Evolutionary conservation across 1,140 invertebrate species (phyloP).

Genomic region (Bilobella aurantiaca): DNA sequence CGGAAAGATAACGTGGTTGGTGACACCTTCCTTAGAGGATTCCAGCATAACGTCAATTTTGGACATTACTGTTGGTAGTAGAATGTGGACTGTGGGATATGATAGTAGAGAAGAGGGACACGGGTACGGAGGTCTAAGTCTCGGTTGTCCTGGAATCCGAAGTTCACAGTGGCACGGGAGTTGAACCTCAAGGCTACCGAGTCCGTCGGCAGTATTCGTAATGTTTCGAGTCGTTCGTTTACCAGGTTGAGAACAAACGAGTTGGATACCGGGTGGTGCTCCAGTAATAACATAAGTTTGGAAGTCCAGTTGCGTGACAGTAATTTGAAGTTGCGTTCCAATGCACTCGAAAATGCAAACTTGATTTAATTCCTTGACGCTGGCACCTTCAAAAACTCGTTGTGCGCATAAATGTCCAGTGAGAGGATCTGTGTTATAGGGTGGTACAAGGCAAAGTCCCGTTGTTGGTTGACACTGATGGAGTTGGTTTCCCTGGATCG

Average conservation of each 20-base stretch:
- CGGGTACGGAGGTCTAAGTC: background rate
- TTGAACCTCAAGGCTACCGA: background rate
- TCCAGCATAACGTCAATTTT: background rate
- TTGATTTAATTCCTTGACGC: background rate
- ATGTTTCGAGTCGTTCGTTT: too few relatives aligned
- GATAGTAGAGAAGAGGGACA: background rate
- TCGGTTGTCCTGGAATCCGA: background rate
- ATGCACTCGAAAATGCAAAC: background rate
- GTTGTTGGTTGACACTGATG: background rate
- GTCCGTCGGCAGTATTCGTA: background rate
- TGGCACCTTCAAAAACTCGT: background rate
- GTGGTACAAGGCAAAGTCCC: background rate
- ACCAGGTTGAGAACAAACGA: too few relatives aligned
- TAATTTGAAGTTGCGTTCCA: too few relatives aligned
- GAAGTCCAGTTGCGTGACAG: too few relatives aligned
- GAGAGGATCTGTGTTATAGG: background rate
- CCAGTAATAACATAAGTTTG: background rate
- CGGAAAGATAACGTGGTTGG: background rate
- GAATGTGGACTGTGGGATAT: background rate
- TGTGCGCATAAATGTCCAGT: background rate
- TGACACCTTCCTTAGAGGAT: background rate
- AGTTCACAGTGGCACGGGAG: background rate
- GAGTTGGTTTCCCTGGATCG: background rate
- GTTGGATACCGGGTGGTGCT: background rate
- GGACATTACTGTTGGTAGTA: background rate